phyloP scores from a whole-genome alignment of 2,113 vertebrate species.

The Melanerpes aurifrons region DNA sequence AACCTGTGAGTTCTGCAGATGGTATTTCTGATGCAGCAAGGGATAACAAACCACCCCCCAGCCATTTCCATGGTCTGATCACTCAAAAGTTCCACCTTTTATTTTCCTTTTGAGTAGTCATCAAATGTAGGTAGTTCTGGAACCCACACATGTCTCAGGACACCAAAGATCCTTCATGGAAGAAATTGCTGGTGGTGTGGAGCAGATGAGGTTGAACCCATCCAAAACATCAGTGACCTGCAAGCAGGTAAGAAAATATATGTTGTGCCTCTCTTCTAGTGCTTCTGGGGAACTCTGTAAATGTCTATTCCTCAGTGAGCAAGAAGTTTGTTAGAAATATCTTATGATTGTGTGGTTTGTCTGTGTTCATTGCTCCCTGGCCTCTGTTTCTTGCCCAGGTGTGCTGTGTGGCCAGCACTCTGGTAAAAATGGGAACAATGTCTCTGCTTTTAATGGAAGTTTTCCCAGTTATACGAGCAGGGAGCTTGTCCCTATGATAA shows the following conservation, averaged over 20 bases:
- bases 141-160: not conserved
- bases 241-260: not conserved
- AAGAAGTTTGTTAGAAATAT: not conserved
- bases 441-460: not conserved
- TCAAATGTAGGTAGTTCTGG: not conserved
- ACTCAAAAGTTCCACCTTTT: not conserved
- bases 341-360: not conserved
- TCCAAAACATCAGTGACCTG: not conserved
- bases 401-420: not conserved
- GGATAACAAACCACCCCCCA: not conserved
- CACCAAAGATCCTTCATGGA: not conserved
- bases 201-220: not conserved
- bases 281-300: not conserved
- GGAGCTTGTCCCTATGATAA: not conserved
- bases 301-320: not conserved
- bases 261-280: not conserved
- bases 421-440: not conserved
- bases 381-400: rapidly evolving
- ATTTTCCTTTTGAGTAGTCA: not conserved
- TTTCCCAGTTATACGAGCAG: not conserved
- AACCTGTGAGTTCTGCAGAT: not conserved
- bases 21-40: not conserved
- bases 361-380: not conserved
- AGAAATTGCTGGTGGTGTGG: not conserved
- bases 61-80: not conserved